Conservation (phyloP, 2,113 vertebrate genomes). For the Aldabrachelys gigantea region DNA sequence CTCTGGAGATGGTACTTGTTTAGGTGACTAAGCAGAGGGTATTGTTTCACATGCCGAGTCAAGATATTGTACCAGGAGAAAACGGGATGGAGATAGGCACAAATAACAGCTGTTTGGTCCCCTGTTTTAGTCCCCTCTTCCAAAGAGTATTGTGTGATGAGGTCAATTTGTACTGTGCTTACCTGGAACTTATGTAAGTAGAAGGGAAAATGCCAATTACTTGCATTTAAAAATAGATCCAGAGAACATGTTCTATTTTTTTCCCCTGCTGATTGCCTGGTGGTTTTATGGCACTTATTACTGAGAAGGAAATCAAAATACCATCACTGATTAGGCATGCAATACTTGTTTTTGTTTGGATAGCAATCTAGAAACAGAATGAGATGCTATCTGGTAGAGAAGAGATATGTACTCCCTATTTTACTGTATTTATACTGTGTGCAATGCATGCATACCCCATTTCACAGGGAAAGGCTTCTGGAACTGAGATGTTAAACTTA, state of each 20-base stretch:
- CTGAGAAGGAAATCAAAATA: slow-evolving; percentile 78
- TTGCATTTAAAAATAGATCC: slow-evolving; percentile 78
- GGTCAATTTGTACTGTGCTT: slow-evolving; percentile 58
- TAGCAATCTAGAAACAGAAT: slow-evolving; percentile 58
- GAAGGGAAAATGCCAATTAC: slow-evolving; percentile 72
- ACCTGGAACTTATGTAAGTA: slow-evolving; percentile 51
- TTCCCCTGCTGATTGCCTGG: slow-evolving; percentile 67
- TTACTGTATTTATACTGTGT: neutral
- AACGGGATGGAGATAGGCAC: neutral
- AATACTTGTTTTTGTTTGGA: slow-evolving; percentile 76
- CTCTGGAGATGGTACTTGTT: neutral
- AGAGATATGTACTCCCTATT: slow-evolving; percentile 4
- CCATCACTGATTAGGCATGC: slow-evolving; percentile 73
- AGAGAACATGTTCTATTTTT: slow-evolving; percentile 43
- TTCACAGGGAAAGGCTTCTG: neutral
- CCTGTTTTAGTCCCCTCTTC: neutral
- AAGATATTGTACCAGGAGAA: neutral
- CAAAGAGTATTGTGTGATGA: slow-evolving; percentile 40
- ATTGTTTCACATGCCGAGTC: fast-evolving
- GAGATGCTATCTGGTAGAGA: slow-evolving; percentile 51
- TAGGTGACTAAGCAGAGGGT: neutral
- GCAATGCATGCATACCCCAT: neutral
- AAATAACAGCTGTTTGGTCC: neutral
- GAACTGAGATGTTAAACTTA: neutral
- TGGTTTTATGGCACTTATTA: slow-evolving; percentile 70